Evolutionary conservation across 2,113 vertebrate genomes (phyloP).

Genomic region (Amazona guildingii): DNA sequence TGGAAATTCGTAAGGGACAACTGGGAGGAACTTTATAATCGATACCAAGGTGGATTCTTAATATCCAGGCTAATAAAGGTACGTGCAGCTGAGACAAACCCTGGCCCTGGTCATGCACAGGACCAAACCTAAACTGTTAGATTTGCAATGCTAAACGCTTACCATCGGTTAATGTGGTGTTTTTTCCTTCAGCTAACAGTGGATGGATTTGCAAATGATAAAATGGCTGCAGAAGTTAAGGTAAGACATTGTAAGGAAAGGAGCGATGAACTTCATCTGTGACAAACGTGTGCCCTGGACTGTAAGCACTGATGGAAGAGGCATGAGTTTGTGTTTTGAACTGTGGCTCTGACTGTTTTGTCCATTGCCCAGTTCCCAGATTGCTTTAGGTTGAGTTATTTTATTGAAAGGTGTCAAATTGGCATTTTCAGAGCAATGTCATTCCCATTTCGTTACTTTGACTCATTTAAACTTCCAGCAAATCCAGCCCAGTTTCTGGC

Average conservation of each 20-base stretch:
- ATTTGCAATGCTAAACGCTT: background rate
- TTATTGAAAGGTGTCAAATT: background rate
- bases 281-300: background rate
- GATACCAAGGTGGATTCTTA: constrained; percentile 98
- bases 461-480: background rate
- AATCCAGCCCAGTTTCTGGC: background rate
- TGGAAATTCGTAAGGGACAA: constrained; percentile 98
- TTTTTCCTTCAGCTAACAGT: constrained; percentile 84
- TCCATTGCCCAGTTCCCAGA: background rate
- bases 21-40: constrained; percentile 97
- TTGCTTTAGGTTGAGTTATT: background rate
- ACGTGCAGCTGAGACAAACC: background rate
- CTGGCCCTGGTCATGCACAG: background rate
- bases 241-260: constrained; percentile 71
- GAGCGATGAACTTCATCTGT: accelerated
- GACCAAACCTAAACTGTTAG: accelerated
- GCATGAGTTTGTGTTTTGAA: background rate
- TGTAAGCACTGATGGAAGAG: background rate
- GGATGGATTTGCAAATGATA: constrained; percentile 95
- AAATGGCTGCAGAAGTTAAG: constrained; percentile 97
- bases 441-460: background rate
- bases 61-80: constrained; percentile 99
- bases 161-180: background rate
- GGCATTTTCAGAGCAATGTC: background rate
- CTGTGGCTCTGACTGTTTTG: background rate